phyloP scores from a whole-genome alignment of 1,140 invertebrate genomes.

The Campoletis sonorensis region DNA sequence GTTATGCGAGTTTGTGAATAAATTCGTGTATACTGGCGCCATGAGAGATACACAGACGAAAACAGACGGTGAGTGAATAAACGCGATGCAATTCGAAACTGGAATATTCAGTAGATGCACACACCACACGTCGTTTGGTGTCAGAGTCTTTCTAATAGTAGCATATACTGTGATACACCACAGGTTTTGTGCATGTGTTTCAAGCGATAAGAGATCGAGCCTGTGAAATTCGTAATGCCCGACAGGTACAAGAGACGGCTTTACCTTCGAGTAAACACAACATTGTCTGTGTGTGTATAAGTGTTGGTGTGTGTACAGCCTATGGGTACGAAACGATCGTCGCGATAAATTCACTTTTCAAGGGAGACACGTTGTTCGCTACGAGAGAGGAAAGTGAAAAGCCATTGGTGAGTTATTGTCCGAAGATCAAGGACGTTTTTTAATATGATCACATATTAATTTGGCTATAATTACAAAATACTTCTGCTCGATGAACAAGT shows the following conservation, averaged over 20 bases:
- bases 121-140: slow-evolving; percentile 21
- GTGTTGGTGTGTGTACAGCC: slow-evolving; percentile 9
- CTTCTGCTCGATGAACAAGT: no score
- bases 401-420: background rate
- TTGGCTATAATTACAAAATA: background rate
- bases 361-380: slow-evolving; percentile 31
- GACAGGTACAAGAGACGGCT: slow-evolving; percentile 36
- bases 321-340: slow-evolving; percentile 52
- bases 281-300: background rate
- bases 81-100: slow-evolving; percentile 44
- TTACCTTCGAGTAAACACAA: slow-evolving; percentile 40
- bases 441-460: background rate
- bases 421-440: background rate
- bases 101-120: slow-evolving; percentile 50
- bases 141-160: slow-evolving; percentile 13
- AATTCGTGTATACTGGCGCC: slow-evolving; percentile 30
- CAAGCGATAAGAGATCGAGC: slow-evolving; percentile 42
- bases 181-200: slow-evolving; percentile 21
- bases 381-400: slow-evolving; percentile 22
- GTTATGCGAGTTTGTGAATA: slow-evolving; percentile 6
- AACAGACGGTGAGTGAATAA: background rate
- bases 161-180: slow-evolving; percentile 9
- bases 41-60: background rate
- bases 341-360: slow-evolving; percentile 53
- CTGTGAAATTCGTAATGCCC: slow-evolving; percentile 54